Evolutionary conservation across 2,797 vertebrate genomes (phyloP), one percentile per base, ranked within the genome.

Genomic region (Urosaurus nigricauda): DNA sequence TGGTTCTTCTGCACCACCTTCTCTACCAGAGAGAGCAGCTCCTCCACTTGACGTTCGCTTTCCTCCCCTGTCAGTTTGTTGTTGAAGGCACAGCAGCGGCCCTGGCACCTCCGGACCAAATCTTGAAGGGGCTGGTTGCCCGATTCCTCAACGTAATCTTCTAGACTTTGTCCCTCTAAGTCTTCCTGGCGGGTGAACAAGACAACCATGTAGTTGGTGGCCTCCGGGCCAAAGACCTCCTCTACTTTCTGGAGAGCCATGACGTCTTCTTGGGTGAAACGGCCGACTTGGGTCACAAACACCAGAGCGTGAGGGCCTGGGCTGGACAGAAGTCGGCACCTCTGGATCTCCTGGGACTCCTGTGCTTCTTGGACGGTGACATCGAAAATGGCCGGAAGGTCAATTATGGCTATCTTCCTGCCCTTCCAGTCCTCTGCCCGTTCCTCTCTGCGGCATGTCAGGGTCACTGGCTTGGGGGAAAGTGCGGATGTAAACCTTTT

Each of bases 171-270:
- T 6, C 8, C 29, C 1, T 1, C 87, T 0, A 94, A 65, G 2
- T 93, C 90, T 63, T 95, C 92, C 43, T 75, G 92, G 53, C 89
- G 3, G 2, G 94, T 95, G 58, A 95, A 95, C 2, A 92, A n/a
- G 86, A 92, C 85, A 1, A 94, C 87, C 26, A 5, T 37, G 19
- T 63, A 1, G 78, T 35, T 29, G 29, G 24, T 43, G 16, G 70
- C 78, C 1, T 63, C 56, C 19, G 65, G 4, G 12, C 91, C 77
- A 2, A 94, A 93, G n/a, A 79, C 1, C 29, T 0, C 0, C 79
- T 92, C 21, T 26, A 94, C 73, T 0, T 71, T 8, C 16, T 0
- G 9, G 56, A 88, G 17, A 0, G 0, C 51, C 4, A 2, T 40
- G 21, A 73, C 0, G 1, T 94, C 93, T 86, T 87, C 43, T 5